Evolutionary conservation across 2,113 vertebrate genomes (phyloP).

Genomic region (Zosterops pallidus): DNA sequence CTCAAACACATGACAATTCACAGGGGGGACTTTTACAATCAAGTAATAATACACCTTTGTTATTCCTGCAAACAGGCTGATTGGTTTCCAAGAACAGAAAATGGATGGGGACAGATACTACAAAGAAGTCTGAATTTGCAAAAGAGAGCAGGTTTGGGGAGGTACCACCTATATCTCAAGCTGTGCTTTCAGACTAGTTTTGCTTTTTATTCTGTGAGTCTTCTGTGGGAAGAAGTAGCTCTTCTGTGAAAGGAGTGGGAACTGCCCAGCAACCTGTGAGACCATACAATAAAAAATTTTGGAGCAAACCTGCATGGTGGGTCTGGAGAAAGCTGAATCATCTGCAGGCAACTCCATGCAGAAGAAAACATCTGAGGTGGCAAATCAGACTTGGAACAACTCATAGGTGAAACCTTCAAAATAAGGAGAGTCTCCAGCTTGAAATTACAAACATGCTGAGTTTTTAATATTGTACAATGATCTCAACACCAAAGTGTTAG

Average conservation of each 20-base stretch:
- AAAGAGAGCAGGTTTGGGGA: background rate
- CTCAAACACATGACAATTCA: background rate
- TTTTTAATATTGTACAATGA: background rate
- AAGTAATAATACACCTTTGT: background rate
- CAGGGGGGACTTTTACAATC: background rate
- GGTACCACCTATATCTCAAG: background rate
- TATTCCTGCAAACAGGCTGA: rapidly evolving
- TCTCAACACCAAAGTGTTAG: background rate
- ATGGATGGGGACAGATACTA: background rate
- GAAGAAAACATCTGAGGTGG: background rate
- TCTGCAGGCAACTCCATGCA: background rate
- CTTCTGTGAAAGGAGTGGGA: background rate
- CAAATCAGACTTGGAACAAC: background rate
- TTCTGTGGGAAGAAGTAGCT: background rate
- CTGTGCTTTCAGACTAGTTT: background rate
- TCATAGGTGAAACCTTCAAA: background rate
- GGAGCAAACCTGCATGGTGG: background rate
- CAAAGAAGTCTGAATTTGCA: background rate
- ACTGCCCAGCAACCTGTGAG: background rate
- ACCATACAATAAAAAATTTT: background rate
- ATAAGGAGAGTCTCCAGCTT: background rate
- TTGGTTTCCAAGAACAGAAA: background rate
- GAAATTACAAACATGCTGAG: background rate
- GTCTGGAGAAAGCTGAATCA: background rate
- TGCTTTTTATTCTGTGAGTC: background rate